Evolutionary conservation across 1,140 invertebrate genomes (phyloP), one percentile per base, ranked within the genome.

Genomic region (Monochamus saltuarius): DNA sequence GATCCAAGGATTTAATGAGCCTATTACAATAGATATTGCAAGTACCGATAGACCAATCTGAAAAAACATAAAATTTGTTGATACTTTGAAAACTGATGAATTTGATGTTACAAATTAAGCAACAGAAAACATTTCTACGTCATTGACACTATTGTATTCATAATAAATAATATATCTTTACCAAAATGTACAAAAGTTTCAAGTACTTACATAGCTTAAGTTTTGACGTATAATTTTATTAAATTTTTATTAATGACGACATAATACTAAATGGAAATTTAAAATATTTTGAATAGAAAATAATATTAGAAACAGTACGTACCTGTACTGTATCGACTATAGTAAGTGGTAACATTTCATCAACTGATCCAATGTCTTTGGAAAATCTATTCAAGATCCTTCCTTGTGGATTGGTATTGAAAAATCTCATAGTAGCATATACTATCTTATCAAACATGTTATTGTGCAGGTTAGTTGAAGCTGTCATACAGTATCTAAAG

Each of bases 401-500:
- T 68, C 64, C 77, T 77, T 81, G 81, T 2, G 90, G 87, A 75
- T 95, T 95, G 7, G 85, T 87, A 65, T 94, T 92, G 75, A 96
- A 97, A 78, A 96, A 97, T 7, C 84, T 80, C 83, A 95, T 94
- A 0, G 88, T 89, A 0, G 91, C 88, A 7, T 87, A 80, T 22
- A 94, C 84, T 1, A 97, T 85, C 49, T 87, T 87, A 11, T 79
- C 77, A 69, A 96, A 95, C 87, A 97, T 94, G 7, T 76, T 79
- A 70, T 95, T 89, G 70, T 97, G 94, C 0, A 94, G 37, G 9
- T 58, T 64, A 3, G 61, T 62, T 4, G 65, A 69, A 7, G 90
- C 86, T 54, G 78, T 80, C 82, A 92, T 89, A 56, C 89, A 90
- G 47, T 89, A 80, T 14, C 81, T 74, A 69, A 91, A 93, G 73